These are phyloP conservation scores for Pardosa pseudoannulata DNA, from an alignment of 2,888 invertebrate species.

Conservation along the genomic window DNA sequence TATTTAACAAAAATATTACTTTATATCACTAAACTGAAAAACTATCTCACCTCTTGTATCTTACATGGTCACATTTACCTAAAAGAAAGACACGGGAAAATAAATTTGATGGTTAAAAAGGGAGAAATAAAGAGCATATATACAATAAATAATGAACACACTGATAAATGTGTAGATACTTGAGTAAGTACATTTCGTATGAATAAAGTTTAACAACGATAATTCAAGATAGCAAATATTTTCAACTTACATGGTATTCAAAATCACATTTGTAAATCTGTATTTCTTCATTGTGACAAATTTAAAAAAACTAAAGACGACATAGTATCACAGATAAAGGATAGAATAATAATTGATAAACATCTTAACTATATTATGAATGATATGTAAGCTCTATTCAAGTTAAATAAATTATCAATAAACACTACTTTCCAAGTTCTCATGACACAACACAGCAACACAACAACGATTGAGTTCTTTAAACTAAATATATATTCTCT, in stretches of 20 bases:
- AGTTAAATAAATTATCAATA: neutral
- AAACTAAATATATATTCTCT: conserved; percentile 12
- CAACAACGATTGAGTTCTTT: neutral
- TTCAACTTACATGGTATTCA: too few species aligned
- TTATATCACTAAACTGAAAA: neutral
- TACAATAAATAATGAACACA: too few species aligned
- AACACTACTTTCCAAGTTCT: neutral
- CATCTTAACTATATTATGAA: neutral
- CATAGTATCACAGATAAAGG: conserved; percentile 50
- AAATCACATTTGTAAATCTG: too few species aligned
- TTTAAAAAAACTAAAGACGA: neutral
- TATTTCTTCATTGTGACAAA: neutral
- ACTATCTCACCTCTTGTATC: conserved; percentile 37
- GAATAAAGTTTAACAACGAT: too few species aligned
- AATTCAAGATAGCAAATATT: too few species aligned
- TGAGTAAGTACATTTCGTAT: too few species aligned
- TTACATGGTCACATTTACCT: conserved; percentile 50
- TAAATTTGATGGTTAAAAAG: too few species aligned
- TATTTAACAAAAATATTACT: too few species aligned
- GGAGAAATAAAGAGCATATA: too few species aligned
- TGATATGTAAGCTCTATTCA: neutral
- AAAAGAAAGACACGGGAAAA: conserved; percentile 14
- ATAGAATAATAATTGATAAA: neutral
- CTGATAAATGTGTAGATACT: too few species aligned
- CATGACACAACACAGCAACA: neutral